These are phyloP conservation scores for Crotophaga sulcirostris DNA, from an alignment of 2,113 vertebrate species.

Conservation along the genomic window DNA sequence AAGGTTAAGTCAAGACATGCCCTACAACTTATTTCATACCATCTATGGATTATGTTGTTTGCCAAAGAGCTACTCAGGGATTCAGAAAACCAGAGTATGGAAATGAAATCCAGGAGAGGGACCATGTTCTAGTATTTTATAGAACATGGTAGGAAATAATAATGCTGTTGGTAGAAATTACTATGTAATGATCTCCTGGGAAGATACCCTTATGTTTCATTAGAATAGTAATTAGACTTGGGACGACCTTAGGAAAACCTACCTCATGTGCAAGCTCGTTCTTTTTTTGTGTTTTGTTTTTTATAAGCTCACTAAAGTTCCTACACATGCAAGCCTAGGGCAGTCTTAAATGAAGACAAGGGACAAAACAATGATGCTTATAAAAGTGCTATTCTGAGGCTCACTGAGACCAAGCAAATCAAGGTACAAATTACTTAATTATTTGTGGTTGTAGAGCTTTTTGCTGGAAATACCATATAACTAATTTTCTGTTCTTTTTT, in stretches of 20 bases:
- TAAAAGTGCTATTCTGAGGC: slow-evolving; percentile 13
- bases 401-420: slow-evolving; percentile 22
- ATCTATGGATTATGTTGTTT: slow-evolving; percentile 57
- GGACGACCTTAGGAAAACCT: slow-evolving; percentile 74
- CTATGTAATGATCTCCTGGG: slow-evolving; percentile 78
- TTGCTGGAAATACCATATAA: background rate
- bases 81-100: slow-evolving; percentile 65
- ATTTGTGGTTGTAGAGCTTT: slow-evolving; percentile 24
- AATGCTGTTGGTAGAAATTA: slow-evolving; percentile 77
- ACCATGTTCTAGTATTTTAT: slow-evolving; percentile 75
- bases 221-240: slow-evolving; percentile 80
- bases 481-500: slow-evolving; percentile 5
- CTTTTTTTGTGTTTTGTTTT: slow-evolving; percentile 55
- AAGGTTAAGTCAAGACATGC: slow-evolving; percentile 55
- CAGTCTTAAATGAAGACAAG: slow-evolving; percentile 56
- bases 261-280: slow-evolving; percentile 36
- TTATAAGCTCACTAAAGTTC: slow-evolving; percentile 56
- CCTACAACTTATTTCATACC: slow-evolving; percentile 65
- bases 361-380: slow-evolving; percentile 41
- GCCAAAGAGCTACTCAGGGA: slow-evolving; percentile 67
- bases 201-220: slow-evolving; percentile 80
- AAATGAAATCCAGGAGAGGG: slow-evolving; percentile 75
- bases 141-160: slow-evolving; percentile 70
- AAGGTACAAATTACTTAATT: slow-evolving; percentile 50
- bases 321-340: slow-evolving; percentile 47